Base-by-base conservation (phyloP, 2,888 invertebrate species). In the Chaetogeoica ovagalla region DNA sequence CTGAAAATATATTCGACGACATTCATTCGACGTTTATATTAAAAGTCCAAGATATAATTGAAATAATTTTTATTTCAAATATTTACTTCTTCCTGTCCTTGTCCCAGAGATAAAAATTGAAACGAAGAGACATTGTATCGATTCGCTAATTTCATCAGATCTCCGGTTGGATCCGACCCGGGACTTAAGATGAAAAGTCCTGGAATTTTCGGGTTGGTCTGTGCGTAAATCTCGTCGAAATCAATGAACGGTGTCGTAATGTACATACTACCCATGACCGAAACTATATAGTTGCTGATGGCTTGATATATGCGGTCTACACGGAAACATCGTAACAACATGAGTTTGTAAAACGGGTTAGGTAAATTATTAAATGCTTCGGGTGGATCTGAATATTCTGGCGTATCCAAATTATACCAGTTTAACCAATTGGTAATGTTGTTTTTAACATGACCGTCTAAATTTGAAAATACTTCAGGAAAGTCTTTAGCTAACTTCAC, bases 111-210 rank as follows among this genome's bases (percentile, higher is more conserved):
- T 30, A 97, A 89, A 85, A 94, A 94, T 84, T 93, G 92, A 86
- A 97, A 95, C 86, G 92, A 94, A 65, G 91, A 91, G 82, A 90
- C 91, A 65, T 91, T 91, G 83, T 90, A 88, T 83, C 91, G 87
- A 83, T 93, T 90, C 9, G 94, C 93, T 21, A 94, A 86, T 86
- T 93, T 94, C 90, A 93, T 92, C 74, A 94, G 87, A 84, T 95
- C 94, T 82, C 92, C 92, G 0, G 96, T 93, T 0, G 97, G 97
- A 87, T 98, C 96, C 0, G 96, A 96, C 0, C 97, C 97, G 17
- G 97, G 95, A 83, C 96, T 96, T 69, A 97, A 88, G 83, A 97
- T 94, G 85, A 98, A 97, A 83, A 97, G 93, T 4, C 97, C 93
- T 0, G 97, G 97, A 57, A 93, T 95, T 23, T 87, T 89, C 0